phyloP scores from a whole-genome alignment of 2,797 vertebrate genomes.

The Pseudopleuronectes americanus region DNA sequence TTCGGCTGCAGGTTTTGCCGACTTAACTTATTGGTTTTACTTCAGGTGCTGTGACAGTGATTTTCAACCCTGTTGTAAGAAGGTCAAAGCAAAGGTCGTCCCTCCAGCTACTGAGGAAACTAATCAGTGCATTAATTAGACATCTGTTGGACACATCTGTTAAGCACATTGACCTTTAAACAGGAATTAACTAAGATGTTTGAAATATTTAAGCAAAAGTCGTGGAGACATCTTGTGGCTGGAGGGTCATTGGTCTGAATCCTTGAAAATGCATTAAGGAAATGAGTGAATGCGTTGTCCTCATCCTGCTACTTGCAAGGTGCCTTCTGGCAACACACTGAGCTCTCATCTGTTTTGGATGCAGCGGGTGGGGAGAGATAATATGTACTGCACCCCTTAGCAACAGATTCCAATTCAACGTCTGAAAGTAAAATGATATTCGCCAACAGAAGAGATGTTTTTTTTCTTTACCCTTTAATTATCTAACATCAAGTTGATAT shows the following conservation, averaged over 20 bases:
- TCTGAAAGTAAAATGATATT: background rate
- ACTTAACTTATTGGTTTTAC: background rate
- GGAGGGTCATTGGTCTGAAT: conserved; percentile 17
- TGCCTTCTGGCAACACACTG: conserved; percentile 20
- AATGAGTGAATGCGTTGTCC: conserved; percentile 10
- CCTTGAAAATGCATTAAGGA: conserved; percentile 16
- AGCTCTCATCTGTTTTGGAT: conserved; percentile 11
- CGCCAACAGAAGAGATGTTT: background rate
- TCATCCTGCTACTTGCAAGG: conserved; percentile 5
- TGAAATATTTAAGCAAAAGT: conserved; percentile 4
- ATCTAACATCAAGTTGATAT: background rate
- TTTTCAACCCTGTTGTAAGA: background rate
- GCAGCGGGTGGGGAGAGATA: background rate
- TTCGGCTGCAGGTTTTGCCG: background rate
- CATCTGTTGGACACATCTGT: conserved; percentile 61
- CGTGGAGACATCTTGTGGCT: background rate
- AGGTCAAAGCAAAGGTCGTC: conserved; percentile 27
- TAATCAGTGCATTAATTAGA: conserved; percentile 26
- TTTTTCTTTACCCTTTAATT: background rate
- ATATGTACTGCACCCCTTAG: background rate
- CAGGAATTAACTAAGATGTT: conserved; percentile 7
- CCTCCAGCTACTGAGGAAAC: conserved; percentile 11
- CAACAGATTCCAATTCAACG: background rate
- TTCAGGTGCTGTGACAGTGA: no score
- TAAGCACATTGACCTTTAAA: conserved; percentile 30